Conservation (phyloP, 1,140 invertebrate genomes). For the Vanessa tameamea region DNA sequence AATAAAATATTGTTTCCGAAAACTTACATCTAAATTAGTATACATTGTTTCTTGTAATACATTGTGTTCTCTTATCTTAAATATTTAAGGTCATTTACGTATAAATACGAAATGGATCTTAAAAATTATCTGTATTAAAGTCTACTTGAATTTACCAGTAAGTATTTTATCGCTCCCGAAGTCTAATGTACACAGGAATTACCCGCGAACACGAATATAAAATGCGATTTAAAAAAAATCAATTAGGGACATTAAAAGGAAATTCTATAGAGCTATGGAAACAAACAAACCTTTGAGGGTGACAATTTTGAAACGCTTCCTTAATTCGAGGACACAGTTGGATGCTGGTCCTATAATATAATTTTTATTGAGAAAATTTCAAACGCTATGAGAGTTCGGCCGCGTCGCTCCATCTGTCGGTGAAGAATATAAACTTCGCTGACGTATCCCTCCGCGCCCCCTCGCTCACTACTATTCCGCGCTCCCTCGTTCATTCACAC, state of each 20-base stretch:
- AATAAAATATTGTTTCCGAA: too few relatives aligned
- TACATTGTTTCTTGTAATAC: too few relatives aligned
- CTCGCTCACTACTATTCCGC: conserved; percentile 33
- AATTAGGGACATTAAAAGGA: conserved; percentile 62
- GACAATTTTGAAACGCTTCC: conserved; percentile 70
- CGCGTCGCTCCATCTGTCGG: conserved; percentile 61
- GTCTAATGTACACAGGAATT: conserved; percentile 73
- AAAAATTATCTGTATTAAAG: background rate
- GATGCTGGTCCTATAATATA: conserved; percentile 30
- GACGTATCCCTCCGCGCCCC: conserved; percentile 29
- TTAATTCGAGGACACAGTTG: conserved; percentile 52
- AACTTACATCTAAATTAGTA: too few relatives aligned
- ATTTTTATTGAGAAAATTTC: conserved; percentile 40
- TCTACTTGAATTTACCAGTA: conserved; percentile 19
- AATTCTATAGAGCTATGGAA: conserved; percentile 48
- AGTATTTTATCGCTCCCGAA: conserved; percentile 34
- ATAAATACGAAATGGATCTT: too few relatives aligned
- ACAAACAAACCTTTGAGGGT: conserved; percentile 63
- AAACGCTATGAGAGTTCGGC: background rate
- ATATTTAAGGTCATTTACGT: too few relatives aligned
- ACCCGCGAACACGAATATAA: conserved; percentile 64
- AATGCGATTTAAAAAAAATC: conserved; percentile 65
- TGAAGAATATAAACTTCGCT: background rate
- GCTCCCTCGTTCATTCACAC: conserved; percentile 62
- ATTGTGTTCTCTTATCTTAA: too few relatives aligned